These are phyloP conservation scores for Diplodus puntazzo DNA, from an alignment of 2,797 vertebrate genomes.

Conservation along the genomic window DNA sequence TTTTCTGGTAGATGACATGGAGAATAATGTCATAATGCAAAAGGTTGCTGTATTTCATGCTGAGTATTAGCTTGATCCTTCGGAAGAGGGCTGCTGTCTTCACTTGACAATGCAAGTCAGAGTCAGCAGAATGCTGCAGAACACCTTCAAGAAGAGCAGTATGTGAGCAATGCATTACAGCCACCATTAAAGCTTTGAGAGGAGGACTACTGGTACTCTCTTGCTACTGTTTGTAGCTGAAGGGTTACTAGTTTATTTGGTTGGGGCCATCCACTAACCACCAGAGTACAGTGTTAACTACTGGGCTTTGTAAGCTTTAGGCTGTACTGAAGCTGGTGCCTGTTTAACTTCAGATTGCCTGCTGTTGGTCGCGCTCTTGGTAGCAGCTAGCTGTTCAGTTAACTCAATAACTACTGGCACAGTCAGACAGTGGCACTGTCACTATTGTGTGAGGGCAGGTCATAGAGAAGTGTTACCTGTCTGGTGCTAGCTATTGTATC, in stretches of 20 bases:
- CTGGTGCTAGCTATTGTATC: constrained; percentile 5
- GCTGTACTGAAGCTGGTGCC: not conserved
- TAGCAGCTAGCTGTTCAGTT: constrained; percentile 24
- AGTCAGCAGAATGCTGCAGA: not conserved
- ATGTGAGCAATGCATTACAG: not conserved
- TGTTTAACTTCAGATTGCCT: constrained; percentile 29
- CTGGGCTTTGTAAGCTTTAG: constrained; percentile 38
- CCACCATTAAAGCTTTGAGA: not conserved
- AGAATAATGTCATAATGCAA: not conserved
- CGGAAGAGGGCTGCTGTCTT: not conserved
- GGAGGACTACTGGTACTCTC: not conserved
- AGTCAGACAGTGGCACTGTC: no score
- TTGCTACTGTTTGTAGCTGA: not conserved
- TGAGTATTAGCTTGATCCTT: not conserved
- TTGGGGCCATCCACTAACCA: not conserved
- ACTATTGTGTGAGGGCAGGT: not conserved
- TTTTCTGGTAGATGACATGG: not conserved
- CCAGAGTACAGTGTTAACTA: not conserved
- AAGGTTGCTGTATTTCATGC: not conserved
- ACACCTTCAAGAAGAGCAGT: not conserved
- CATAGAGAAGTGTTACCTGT: constrained; percentile 16
- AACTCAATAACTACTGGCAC: not conserved
- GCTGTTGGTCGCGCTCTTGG: constrained; percentile 3
- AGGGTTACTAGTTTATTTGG: not conserved
- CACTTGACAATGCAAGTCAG: not conserved